phyloP scores from a whole-genome alignment of 2,888 invertebrate species.

The Calameuta filiformis region DNA sequence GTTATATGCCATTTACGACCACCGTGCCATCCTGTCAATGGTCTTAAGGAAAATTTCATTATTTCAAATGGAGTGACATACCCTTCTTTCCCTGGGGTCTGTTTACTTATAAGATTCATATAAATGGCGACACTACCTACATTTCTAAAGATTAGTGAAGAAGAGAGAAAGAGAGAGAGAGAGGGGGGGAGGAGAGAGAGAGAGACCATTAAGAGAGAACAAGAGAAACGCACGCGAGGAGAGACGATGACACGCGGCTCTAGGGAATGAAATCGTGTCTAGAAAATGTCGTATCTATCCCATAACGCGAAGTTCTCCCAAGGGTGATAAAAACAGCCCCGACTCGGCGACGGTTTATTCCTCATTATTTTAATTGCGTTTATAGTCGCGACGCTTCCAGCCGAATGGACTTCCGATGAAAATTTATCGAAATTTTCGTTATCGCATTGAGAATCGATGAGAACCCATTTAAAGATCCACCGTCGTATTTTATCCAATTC shows the following conservation, averaged over 20 bases:
- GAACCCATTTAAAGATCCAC: background rate
- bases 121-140: background rate
- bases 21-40: background rate
- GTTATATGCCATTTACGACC: background rate
- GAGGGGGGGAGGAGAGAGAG: background rate
- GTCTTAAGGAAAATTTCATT: background rate
- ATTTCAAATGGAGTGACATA: background rate
- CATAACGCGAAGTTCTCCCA: background rate
- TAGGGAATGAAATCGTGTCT: background rate
- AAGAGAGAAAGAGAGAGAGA: too few species aligned
- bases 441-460: background rate
- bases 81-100: background rate
- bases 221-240: background rate
- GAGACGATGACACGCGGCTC: background rate
- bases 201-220: too few species aligned
- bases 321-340: background rate
- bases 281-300: background rate
- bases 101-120: background rate
- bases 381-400: constrained; percentile 1
- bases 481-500: background rate
- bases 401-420: background rate
- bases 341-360: background rate
- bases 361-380: constrained; percentile 14
- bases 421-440: background rate
- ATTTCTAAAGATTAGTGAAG: background rate